Evolutionary conservation across 2,888 invertebrate genomes (phyloP).

Genomic region (Frankliniella intonsa): DNA sequence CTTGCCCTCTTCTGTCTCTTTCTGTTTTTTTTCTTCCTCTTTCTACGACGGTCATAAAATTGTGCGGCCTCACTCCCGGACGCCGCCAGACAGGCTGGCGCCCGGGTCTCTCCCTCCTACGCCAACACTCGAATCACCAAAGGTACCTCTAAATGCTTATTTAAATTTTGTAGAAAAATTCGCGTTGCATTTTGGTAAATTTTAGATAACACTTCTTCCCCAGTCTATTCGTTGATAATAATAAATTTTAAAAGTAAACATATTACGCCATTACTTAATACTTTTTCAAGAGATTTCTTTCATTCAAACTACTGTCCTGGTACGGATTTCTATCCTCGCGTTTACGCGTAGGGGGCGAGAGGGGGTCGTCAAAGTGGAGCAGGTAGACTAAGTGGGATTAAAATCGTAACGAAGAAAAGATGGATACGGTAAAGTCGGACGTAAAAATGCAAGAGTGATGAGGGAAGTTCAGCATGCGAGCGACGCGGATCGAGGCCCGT

Average conservation of each 20-base stretch:
- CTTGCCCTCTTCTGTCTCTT: no score
- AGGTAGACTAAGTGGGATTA: constrained; percentile 6
- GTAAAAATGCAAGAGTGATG: not conserved
- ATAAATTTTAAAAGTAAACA: no score
- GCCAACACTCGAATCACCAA: not conserved
- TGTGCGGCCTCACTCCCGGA: constrained; percentile 1
- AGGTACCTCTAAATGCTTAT: no score
- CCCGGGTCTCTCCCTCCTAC: not conserved
- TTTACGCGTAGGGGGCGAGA: not conserved
- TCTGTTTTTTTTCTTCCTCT: not conserved
- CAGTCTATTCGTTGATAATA: no score
- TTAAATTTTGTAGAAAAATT: no score
- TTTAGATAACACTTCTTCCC: no score
- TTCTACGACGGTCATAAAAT: not conserved
- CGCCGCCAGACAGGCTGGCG: not conserved
- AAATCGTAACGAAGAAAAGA: not conserved
- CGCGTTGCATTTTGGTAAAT: no score
- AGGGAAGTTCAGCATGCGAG: not conserved
- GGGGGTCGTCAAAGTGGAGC: not conserved
- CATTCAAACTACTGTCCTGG: not conserved
- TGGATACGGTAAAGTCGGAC: not conserved
- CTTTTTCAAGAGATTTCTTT: no score
- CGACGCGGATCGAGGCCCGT: not conserved
- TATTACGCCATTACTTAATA: no score
- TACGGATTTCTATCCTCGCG: not conserved